Percentiles rank a stretch among this genome's conserved stretches.
These are phyloP conservation scores for Drosophila subobscura DNA, from an alignment of 1,140 invertebrate genomes.

Conservation along the genomic window DNA sequence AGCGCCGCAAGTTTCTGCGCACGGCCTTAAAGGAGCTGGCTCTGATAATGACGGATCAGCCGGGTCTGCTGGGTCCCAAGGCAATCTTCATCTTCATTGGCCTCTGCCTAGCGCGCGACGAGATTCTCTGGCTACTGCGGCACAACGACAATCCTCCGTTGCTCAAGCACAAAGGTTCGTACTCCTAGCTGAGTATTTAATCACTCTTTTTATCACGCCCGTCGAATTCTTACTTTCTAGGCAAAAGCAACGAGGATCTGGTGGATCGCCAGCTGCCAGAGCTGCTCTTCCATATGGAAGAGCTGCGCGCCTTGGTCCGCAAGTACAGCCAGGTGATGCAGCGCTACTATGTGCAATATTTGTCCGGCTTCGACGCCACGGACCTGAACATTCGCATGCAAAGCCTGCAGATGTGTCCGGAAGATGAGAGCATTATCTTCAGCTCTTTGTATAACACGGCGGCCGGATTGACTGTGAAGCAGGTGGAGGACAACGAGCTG, in stretches of 20 bases:
- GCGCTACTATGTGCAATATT: conserved; percentile 98
- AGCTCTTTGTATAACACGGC: conserved; percentile 96
- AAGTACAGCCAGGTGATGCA: conserved; percentile 99
- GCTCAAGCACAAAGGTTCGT: conserved; percentile 89
- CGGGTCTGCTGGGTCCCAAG: conserved; percentile 97
- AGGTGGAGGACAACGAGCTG: conserved; percentile 97
- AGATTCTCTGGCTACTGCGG: conserved; percentile 97
- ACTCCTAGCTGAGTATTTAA: not conserved
- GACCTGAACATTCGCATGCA: conserved; percentile 96
- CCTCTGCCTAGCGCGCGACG: conserved; percentile 96
- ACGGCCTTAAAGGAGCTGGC: conserved; percentile 97
- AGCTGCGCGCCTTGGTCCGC: conserved; percentile 94
- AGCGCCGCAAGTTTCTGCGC: conserved; percentile 97
- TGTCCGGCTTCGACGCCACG: conserved; percentile 97
- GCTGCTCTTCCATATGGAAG: conserved; percentile 98
- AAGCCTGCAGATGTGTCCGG: conserved; percentile 92
- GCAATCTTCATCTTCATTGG: conserved; percentile 98
- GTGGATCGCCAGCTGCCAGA: conserved; percentile 98
- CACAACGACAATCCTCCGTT: conserved; percentile 97
- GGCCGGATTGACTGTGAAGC: conserved; percentile 94
- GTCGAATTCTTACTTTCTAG: conserved; percentile 16
- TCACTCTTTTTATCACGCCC: not conserved
- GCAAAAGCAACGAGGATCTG: conserved; percentile 93
- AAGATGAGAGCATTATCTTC: conserved; percentile 97
- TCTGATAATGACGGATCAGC: conserved; percentile 98